phyloP scores from a whole-genome alignment of 2,113 vertebrate species.

The Nothocercus julius region DNA sequence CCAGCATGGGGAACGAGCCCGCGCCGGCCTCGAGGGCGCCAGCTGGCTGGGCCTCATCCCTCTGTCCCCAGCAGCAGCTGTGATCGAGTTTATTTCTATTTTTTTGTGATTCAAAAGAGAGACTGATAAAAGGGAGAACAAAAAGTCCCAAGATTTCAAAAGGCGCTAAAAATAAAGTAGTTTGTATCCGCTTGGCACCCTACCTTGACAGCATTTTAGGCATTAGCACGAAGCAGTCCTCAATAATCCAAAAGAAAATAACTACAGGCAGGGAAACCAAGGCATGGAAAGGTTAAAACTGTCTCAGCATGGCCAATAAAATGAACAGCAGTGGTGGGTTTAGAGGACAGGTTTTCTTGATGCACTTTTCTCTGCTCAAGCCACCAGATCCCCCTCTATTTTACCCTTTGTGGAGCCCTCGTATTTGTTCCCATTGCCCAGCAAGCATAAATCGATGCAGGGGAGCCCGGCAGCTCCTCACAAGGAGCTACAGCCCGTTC shows the following conservation, averaged over 20 bases:
- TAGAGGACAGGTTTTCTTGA: not conserved
- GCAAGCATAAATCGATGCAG: not conserved
- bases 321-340: not conserved
- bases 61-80: conserved; percentile 55
- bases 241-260: not conserved
- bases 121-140: conserved; percentile 54
- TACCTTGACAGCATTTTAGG: conserved; percentile 8
- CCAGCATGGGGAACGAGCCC: not conserved
- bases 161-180: conserved; percentile 40
- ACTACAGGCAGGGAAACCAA: not conserved
- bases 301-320: not conserved
- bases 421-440: not conserved
- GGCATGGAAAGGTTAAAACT: not conserved
- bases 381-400: not conserved
- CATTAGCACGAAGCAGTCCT: not conserved
- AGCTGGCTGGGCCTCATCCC: conserved; percentile 47
- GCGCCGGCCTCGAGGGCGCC: not conserved
- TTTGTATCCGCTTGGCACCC: not conserved
- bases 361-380: not conserved
- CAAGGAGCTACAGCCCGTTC: not conserved
- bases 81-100: conserved; percentile 38
- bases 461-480: not conserved
- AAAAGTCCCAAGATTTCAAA: conserved; percentile 46
- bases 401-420: not conserved
- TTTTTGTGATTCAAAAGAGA: conserved; percentile 40